These are phyloP conservation scores for Zaprionus lineosus DNA, from an alignment of 2,888 invertebrate species.

Conservation along the genomic window DNA sequence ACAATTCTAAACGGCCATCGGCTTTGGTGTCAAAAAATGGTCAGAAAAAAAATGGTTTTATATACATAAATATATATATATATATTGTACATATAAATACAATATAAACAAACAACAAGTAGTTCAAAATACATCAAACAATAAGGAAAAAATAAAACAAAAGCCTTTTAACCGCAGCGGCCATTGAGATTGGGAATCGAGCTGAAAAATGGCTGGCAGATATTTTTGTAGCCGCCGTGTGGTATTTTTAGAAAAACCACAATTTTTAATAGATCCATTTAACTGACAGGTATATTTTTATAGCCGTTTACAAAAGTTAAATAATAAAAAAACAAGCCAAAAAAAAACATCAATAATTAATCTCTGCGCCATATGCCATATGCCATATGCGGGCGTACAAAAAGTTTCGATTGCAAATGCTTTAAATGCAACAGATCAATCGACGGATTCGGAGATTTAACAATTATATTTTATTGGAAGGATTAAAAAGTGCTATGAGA, in stretches of 20 bases:
- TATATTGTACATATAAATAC: too few relatives aligned
- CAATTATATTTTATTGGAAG: too few relatives aligned
- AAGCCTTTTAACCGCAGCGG: constrained; percentile 37
- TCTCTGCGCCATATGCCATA: too few relatives aligned
- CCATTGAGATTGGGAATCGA: constrained; percentile 39
- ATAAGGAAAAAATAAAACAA: constrained; percentile 17
- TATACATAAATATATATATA: too few relatives aligned
- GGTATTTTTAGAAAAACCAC: constrained; percentile 70
- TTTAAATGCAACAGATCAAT: constrained; percentile 10
- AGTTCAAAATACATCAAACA: too few relatives aligned
- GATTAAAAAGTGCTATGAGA: too few relatives aligned
- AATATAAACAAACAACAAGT: constrained; percentile 17
- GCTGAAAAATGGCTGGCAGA: constrained; percentile 42
- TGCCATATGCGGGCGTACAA: too few relatives aligned
- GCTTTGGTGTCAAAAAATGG: constrained; percentile 66
- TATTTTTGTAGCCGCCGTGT: constrained; percentile 26
- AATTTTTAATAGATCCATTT: constrained; percentile 66
- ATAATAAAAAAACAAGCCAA: constrained; percentile 23
- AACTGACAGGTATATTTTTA: constrained; percentile 71
- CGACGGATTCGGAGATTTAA: not conserved
- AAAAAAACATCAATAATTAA: not conserved
- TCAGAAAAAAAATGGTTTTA: constrained; percentile 54
- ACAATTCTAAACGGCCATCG: constrained; percentile 44
- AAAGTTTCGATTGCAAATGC: constrained; percentile 10
- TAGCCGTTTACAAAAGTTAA: constrained; percentile 38